A percentile compares a stretch with the other conserved stretches of the same genome.
These are phyloP conservation scores for Solenopsis fugax DNA, from an alignment of 1,140 invertebrate genomes.

Conservation along the genomic window DNA sequence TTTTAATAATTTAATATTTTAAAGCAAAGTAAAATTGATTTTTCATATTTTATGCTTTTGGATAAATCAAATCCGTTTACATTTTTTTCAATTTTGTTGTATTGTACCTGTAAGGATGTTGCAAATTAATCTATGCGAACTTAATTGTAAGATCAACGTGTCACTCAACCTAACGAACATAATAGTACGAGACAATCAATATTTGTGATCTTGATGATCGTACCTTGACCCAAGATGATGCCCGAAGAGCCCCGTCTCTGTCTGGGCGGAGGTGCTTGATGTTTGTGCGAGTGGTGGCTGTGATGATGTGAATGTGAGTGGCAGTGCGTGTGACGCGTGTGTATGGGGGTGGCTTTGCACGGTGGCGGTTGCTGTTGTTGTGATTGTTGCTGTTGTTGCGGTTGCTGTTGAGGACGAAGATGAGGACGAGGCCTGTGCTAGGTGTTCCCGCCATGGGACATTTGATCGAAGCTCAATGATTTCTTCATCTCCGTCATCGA, in stretches of 20 bases:
- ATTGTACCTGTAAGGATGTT: neutral
- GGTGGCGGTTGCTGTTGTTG: slow-evolving; percentile 76
- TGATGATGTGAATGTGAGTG: slow-evolving; percentile 86
- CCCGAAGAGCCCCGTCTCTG: slow-evolving; percentile 85
- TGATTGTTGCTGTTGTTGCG: slow-evolving; percentile 67
- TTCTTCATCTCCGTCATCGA: slow-evolving; percentile 89
- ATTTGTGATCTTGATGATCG: neutral
- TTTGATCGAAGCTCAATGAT: slow-evolving; percentile 88
- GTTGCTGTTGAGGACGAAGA: slow-evolving; percentile 78
- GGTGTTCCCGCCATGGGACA: slow-evolving; percentile 85
- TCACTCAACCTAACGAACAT: neutral
- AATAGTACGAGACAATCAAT: slow-evolving; percentile 11
- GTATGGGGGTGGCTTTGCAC: slow-evolving; percentile 84
- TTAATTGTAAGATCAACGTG: neutral
- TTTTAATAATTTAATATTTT: slow-evolving; percentile 6
- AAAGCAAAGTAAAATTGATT: neutral
- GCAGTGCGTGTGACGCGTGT: slow-evolving; percentile 85
- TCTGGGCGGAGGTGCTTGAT: slow-evolving; percentile 81
- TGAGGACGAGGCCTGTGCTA: slow-evolving; percentile 86
- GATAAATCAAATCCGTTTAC: neutral
- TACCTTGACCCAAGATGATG: slow-evolving; percentile 86
- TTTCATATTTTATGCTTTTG: neutral
- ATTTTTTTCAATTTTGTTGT: neutral
- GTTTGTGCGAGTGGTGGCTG: slow-evolving; percentile 86
- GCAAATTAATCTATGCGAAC: neutral